These are phyloP conservation scores for Pachypeltis micranthus DNA, from an alignment of 1,140 invertebrate species.

Conservation along the genomic window DNA sequence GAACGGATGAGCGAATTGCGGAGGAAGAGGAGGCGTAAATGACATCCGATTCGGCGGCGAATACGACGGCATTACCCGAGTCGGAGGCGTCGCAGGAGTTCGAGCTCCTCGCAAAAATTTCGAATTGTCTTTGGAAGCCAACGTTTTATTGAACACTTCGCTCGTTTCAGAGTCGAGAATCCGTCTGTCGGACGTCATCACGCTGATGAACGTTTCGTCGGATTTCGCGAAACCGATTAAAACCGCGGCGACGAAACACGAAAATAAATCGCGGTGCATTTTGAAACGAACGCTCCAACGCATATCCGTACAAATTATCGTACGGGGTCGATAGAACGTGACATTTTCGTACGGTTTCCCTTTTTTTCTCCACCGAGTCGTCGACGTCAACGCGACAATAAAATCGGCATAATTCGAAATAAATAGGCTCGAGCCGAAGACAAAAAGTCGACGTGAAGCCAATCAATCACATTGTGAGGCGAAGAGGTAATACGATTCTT, in stretches of 20 bases:
- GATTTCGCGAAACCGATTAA: conserved; percentile 1
- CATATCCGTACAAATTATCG: neutral
- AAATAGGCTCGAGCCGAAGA: conserved; percentile 9
- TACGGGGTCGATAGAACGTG: too few relatives aligned
- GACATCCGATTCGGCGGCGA: conserved; percentile 61
- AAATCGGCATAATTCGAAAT: neutral
- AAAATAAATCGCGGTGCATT: conserved; percentile 11
- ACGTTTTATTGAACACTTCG: conserved; percentile 28
- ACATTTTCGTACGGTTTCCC: neutral
- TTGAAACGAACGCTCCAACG: neutral
- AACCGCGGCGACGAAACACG: conserved; percentile 1
- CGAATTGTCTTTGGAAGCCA: conserved; percentile 26
- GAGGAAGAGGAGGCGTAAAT: conserved; percentile 65
- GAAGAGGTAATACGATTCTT: neutral
- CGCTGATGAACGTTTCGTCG: conserved; percentile 9
- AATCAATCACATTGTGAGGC: conserved; percentile 14
- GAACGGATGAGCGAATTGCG: conserved; percentile 65
- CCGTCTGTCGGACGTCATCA: conserved; percentile 20
- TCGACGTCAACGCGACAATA: neutral
- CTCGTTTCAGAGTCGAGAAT: conserved; percentile 23
- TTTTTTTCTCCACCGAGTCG: neutral
- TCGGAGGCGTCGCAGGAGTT: conserved; percentile 24
- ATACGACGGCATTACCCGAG: conserved; percentile 58
- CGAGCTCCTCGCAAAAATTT: conserved; percentile 22
- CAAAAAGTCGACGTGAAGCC: neutral